phyloP scores from a whole-genome alignment of 2,888 invertebrate species.

The Morpho achilles region DNA sequence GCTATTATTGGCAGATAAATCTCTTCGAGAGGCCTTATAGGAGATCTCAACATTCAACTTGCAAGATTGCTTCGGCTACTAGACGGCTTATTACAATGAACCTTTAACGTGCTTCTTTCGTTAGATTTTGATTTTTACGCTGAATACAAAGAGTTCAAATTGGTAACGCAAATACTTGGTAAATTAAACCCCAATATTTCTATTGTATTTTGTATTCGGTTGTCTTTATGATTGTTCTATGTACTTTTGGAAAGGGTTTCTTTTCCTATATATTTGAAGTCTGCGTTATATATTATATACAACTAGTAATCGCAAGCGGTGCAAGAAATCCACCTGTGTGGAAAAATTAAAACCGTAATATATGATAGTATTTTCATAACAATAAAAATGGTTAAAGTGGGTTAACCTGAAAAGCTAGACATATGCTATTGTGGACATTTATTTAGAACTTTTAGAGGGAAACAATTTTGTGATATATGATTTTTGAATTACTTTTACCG shows the following conservation, averaged over 20 bases:
- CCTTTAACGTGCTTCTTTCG: slow-evolving; percentile 19
- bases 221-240: not conserved
- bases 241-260: not conserved
- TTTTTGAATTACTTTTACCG: too few species aligned
- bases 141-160: slow-evolving; percentile 12
- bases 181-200: slow-evolving; percentile 16
- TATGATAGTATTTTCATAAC: too few species aligned
- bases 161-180: slow-evolving; percentile 8
- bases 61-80: slow-evolving; percentile 49
- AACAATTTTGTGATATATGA: too few species aligned
- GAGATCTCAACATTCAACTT: slow-evolving; percentile 44
- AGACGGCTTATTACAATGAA: slow-evolving; percentile 36
- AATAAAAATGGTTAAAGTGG: too few species aligned
- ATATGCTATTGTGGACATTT: too few species aligned
- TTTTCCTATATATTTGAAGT: too few species aligned
- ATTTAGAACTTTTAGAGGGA: too few species aligned
- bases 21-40: slow-evolving; percentile 46
- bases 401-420: too few species aligned
- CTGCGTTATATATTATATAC: not conserved
- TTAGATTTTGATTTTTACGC: slow-evolving; percentile 19
- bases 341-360: too few species aligned
- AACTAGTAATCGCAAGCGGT: too few species aligned
- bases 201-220: slow-evolving; percentile 9
- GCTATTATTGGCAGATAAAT: slow-evolving; percentile 58
- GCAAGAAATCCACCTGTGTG: too few species aligned